A percentile compares a stretch with the other conserved stretches of the same genome.
Conservation (phyloP, 2,888 invertebrate genomes). For the Leuctra nigra region DNA sequence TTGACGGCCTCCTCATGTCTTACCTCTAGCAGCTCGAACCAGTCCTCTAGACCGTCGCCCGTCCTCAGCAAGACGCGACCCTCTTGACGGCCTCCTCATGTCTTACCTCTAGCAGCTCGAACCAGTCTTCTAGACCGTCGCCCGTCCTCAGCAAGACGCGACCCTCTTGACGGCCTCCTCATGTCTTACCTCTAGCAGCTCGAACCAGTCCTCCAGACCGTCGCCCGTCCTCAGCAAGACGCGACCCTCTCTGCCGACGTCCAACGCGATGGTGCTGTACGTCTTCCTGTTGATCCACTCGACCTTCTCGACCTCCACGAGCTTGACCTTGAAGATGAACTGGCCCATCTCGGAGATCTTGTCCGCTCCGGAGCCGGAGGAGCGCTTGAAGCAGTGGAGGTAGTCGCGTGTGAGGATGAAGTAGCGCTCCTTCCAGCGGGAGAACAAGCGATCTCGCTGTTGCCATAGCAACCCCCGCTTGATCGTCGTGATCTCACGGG, state of each 20-base stretch:
- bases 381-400: conserved; percentile 57
- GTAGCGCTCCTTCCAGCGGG: conserved; percentile 60
- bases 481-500: conserved; percentile 44
- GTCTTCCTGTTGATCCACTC: conserved; percentile 60
- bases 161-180: too few relatives aligned
- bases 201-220: conserved; percentile 59
- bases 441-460: conserved; percentile 56
- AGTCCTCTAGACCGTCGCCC: conserved; percentile 54
- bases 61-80: conserved; percentile 44
- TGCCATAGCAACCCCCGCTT: conserved; percentile 58
- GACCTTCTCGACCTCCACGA: conserved; percentile 57
- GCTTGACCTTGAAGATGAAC: conserved; percentile 58
- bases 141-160: conserved; percentile 44
- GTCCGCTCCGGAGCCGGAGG: conserved; percentile 46
- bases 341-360: conserved; percentile 58
- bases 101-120: conserved; percentile 52
- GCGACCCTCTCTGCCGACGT: conserved; percentile 40
- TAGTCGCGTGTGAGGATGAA: conserved; percentile 59
- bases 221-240: conserved; percentile 46
- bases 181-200: conserved; percentile 52
- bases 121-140: conserved; percentile 58
- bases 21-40: conserved; percentile 56
- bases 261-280: conserved; percentile 53
- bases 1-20: too few relatives aligned
- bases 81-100: too few relatives aligned